Percentiles rank a stretch among this genome's conserved stretches.
Evolutionary conservation across 2,797 vertebrate species (phyloP).

Genomic region (Carduelis carduelis): DNA sequence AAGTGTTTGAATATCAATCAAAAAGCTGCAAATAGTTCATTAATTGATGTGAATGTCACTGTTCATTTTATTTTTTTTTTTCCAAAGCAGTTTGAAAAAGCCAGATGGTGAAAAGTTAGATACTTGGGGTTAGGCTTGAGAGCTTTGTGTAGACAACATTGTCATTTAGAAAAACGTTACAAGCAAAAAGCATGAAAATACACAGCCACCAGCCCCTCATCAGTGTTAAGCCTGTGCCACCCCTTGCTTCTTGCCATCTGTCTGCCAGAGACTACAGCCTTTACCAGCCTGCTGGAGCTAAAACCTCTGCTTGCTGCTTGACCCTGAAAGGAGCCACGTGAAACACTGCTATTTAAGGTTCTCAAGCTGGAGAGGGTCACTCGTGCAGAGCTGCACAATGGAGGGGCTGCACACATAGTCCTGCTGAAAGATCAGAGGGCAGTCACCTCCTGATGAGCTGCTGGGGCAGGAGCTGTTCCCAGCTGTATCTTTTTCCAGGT

Average conservation of each 20-base stretch:
- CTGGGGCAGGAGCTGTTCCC: background rate
- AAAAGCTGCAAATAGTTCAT: constrained; percentile 41
- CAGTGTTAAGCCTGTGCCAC: background rate
- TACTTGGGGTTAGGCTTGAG: background rate
- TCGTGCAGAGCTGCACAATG: background rate
- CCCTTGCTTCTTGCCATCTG: background rate
- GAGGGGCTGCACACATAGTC: background rate
- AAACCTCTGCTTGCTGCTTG: background rate
- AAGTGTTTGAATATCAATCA: constrained; percentile 21
- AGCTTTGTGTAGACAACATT: background rate
- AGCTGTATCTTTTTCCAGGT: background rate
- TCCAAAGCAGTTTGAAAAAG: background rate
- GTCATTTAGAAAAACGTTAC: background rate
- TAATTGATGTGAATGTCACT: constrained; percentile 12
- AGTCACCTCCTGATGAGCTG: fast-evolving
- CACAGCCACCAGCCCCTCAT: background rate
- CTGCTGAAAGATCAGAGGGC: background rate
- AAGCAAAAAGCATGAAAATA: background rate
- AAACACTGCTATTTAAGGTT: background rate
- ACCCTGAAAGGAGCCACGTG: background rate
- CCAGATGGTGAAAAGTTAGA: background rate
- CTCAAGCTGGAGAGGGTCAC: background rate
- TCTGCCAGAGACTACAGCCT: background rate
- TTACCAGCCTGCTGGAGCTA: background rate
- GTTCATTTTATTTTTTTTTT: background rate